phyloP scores from a whole-genome alignment of 2,888 invertebrate species.

The Timandra comae region DNA sequence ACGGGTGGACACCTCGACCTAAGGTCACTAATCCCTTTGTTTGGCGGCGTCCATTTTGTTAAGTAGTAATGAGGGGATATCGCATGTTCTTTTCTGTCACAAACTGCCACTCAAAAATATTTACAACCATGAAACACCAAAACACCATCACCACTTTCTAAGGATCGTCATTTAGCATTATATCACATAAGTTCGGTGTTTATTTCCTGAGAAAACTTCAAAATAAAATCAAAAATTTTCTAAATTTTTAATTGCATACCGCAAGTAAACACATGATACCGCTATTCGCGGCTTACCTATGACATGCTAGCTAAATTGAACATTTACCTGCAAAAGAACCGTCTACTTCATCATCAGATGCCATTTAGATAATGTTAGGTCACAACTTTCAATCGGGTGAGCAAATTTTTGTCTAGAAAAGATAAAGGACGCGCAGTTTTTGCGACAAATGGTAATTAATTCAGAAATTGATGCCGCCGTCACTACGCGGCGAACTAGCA shows the following conservation, averaged over 20 bases:
- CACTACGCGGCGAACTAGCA: constrained; percentile 62
- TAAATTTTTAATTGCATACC: constrained; percentile 75
- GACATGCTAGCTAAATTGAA: constrained; percentile 71
- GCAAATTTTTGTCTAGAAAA: constrained; percentile 64
- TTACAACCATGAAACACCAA: constrained; percentile 67
- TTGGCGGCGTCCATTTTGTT: constrained; percentile 87
- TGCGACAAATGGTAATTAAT: constrained; percentile 77
- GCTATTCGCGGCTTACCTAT: constrained; percentile 78
- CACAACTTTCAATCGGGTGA: constrained; percentile 52
- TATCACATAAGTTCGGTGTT: neutral
- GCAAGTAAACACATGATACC: constrained; percentile 79
- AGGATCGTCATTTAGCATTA: too few relatives aligned
- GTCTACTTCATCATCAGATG: constrained; percentile 92
- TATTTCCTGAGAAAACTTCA: constrained; percentile 1
- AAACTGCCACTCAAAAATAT: constrained; percentile 75
- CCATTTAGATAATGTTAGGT: constrained; percentile 79
- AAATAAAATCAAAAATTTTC: constrained; percentile 44
- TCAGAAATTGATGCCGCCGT: constrained; percentile 77
- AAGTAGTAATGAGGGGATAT: constrained; percentile 82
- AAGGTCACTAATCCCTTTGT: constrained; percentile 84
- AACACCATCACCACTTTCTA: constrained; percentile 33
- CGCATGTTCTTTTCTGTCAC: constrained; percentile 80
- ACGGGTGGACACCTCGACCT: constrained; percentile 64
- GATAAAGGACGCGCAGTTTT: constrained; percentile 77
- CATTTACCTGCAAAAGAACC: constrained; percentile 91